phyloP scores from a whole-genome alignment of 2,113 vertebrate species.

The Climacteris rufus region DNA sequence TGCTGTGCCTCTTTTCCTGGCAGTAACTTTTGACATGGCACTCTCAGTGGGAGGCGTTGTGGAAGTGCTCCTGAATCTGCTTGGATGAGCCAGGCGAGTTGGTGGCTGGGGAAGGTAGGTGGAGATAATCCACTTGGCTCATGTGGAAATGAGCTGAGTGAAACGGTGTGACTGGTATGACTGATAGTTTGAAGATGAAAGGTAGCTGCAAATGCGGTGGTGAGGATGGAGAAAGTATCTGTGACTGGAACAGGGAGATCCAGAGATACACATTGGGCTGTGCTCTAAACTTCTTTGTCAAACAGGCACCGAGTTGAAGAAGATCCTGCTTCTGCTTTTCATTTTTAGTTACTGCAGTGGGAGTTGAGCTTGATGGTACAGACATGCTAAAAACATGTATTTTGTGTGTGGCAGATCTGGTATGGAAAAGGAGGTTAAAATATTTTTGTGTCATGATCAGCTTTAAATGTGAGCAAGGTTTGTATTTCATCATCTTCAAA shows the following conservation, averaged over 20 bases:
- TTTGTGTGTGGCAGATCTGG: not conserved
- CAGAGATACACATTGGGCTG: rapidly evolving
- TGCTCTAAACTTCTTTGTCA: not conserved
- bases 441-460: not conserved
- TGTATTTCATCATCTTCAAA: not conserved
- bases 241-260: not conserved
- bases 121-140: not conserved
- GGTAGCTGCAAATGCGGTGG: not conserved
- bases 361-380: not conserved
- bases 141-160: not conserved
- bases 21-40: rapidly evolving
- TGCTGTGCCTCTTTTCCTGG: not conserved
- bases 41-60: not conserved
- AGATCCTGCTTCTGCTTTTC: not conserved
- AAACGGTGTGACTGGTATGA: not conserved
- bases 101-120: not conserved
- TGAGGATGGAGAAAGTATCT: not conserved
- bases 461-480: not conserved
- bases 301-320: not conserved
- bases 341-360: not conserved
- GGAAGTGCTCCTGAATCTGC: not conserved
- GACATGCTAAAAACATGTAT: not conserved
- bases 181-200: not conserved
- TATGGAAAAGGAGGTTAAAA: not conserved
- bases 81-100: not conserved